Conservation (phyloP, 2,888 invertebrate species). For the Pocota personata region DNA sequence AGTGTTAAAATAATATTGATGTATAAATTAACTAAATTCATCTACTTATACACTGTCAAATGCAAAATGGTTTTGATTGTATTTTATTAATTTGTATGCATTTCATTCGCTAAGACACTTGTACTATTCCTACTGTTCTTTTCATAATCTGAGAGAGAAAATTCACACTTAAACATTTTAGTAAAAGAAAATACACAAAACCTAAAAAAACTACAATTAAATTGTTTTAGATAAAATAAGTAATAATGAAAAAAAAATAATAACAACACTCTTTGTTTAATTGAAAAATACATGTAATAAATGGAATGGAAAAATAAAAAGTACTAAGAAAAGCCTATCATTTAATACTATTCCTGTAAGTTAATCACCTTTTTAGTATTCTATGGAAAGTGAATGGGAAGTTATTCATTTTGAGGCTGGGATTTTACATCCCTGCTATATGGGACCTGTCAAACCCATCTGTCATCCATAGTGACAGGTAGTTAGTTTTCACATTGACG, state of each 20-base stretch:
- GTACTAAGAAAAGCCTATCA: conserved; percentile 22
- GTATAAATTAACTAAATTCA: not conserved
- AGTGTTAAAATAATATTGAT: not conserved
- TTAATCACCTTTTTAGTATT: too few relatives aligned
- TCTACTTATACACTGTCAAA: not conserved
- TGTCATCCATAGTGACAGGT: too few relatives aligned
- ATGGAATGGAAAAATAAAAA: conserved; percentile 67
- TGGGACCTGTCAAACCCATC: too few relatives aligned
- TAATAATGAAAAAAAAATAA: conserved; percentile 36
- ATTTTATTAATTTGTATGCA: conserved; percentile 24
- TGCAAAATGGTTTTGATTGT: not conserved
- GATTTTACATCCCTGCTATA: too few relatives aligned
- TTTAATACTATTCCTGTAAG: not conserved
- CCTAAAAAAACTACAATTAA: conserved; percentile 23
- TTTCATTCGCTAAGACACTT: conserved; percentile 29
- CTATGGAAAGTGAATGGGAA: too few relatives aligned
- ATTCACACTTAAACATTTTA: conserved; percentile 41
- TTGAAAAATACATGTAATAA: conserved; percentile 66
- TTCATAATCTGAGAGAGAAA: conserved; percentile 17
- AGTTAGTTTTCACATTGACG: too few relatives aligned
- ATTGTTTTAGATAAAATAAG: conserved; percentile 42
- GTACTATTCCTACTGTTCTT: conserved; percentile 47
- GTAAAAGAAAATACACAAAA: conserved; percentile 33
- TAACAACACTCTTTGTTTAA: conserved; percentile 59
- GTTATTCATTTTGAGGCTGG: too few relatives aligned